Base-by-base conservation (phyloP, 2,888 invertebrate genomes). In the Kuschelorhynchus macadamiae region DNA sequence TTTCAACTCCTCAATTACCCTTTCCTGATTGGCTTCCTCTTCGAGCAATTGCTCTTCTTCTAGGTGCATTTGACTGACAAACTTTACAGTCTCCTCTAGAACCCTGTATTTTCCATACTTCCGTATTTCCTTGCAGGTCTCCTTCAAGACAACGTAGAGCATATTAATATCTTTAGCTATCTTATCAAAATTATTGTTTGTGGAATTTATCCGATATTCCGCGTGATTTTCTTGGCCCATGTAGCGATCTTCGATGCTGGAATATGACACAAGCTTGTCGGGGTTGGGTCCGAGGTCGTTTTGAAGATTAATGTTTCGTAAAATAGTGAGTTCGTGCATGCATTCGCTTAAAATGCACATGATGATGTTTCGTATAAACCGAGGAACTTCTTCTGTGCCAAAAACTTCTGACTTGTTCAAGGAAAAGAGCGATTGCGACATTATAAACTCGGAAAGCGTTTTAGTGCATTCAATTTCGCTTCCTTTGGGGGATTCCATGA, bases 141-240 rank as follows among this genome's bases (percentile, higher is more conserved):
- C 71, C 14, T 39, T 63, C 1, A 76, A 36, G n/a, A 76, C 53
- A 16, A 61, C 60, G 32, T 69, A 64, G 1, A 77, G 1, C 16
- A 47, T 55, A 39, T 72, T 73, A 5, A 77, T 74, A 41, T 77
- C 76, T 21, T 70, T 71, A 0, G 77, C 74, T 3, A 78, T 21
- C 63, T 78, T 78, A 14, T 75, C 74, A 16, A 73, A 70, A 53
- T 73, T 74, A 18, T 50, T 71, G 16, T 71, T 67, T 12, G 53
- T 41, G 0, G 67, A 64, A 20, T 71, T 72, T 4, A 76, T 72
- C 12, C 75, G 60, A 20, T 50, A 71, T 9, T 75, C 69, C 1
- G 70, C 71, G 39, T 76, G 75, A 36, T 74, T 67, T 53, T 76
- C 74, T 7, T 63, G 53, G 12, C 73, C 74, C 71, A 72, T 72